phyloP scores from a whole-genome alignment of 2,113 vertebrate genomes.

The Bubo scandiacus region DNA sequence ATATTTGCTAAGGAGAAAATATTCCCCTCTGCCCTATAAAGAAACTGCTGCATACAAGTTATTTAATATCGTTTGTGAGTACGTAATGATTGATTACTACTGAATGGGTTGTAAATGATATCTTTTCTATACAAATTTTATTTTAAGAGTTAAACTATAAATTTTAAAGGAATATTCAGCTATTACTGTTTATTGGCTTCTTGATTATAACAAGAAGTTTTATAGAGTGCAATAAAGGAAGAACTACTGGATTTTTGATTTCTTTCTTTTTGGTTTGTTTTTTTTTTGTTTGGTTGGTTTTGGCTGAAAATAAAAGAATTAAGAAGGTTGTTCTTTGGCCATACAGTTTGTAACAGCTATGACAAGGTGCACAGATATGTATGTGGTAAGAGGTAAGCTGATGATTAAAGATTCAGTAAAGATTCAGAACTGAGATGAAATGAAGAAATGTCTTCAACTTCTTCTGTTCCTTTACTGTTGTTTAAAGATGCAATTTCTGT shows the following conservation, averaged over 20 bases:
- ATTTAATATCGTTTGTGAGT: constrained; percentile 56
- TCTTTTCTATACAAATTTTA: constrained; percentile 75
- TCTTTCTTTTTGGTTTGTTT: not conserved
- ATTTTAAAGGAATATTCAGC: constrained; percentile 53
- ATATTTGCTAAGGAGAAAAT: constrained; percentile 72
- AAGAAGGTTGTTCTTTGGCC: not conserved
- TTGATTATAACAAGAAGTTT: constrained; percentile 66
- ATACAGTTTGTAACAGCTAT: not conserved
- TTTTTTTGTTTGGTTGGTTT: not conserved
- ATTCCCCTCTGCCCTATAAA: constrained; percentile 53
- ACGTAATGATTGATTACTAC: constrained; percentile 51
- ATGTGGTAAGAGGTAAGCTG: not conserved
- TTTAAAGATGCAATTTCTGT: not conserved
- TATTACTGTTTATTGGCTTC: constrained; percentile 55
- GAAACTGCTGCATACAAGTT: constrained; percentile 61
- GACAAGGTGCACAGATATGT: not conserved
- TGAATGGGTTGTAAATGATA: constrained; percentile 70
- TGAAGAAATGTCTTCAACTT: not conserved
- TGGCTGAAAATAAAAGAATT: constrained; percentile 23
- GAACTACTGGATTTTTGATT: constrained; percentile 20
- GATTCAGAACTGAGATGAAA: not conserved
- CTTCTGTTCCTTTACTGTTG: not conserved
- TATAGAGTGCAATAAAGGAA: constrained; percentile 72
- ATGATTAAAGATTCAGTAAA: not conserved
- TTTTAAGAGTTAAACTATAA: constrained; percentile 69